phyloP scores from a whole-genome alignment of 1,140 invertebrate genomes.

The Proctacanthus coquilletti region DNA sequence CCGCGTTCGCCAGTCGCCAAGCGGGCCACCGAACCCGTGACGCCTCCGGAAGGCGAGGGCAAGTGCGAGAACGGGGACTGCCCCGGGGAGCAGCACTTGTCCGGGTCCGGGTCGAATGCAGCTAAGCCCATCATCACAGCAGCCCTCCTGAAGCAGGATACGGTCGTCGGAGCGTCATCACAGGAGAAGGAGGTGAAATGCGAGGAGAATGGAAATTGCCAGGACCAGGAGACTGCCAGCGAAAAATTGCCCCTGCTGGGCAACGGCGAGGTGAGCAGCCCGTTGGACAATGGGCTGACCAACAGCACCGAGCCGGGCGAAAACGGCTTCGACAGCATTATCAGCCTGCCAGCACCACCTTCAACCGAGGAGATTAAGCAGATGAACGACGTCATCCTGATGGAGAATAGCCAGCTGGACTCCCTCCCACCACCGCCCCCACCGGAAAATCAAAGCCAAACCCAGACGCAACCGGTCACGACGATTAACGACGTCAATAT shows the following conservation, averaged over 20 bases:
- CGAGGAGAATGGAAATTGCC: conserved; percentile 2
- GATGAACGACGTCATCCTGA: conserved; percentile 18
- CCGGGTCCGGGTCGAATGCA: too few relatives aligned
- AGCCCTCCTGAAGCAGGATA: conserved; percentile 45
- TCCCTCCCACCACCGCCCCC: conserved; percentile 27
- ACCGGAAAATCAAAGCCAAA: conserved; percentile 9
- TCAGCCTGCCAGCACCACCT: conserved; percentile 26
- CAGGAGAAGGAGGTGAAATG: background rate
- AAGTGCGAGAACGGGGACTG: too few relatives aligned
- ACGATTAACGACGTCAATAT: too few relatives aligned
- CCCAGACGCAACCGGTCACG: too few relatives aligned
- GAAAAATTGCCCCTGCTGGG: background rate
- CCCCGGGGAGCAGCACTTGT: too few relatives aligned
- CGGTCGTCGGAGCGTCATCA: conserved; percentile 6
- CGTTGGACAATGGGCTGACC: background rate
- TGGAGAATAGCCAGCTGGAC: conserved; percentile 25
- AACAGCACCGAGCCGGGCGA: conserved; percentile 6
- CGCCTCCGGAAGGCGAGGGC: too few relatives aligned
- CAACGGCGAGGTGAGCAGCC: background rate
- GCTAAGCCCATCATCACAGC: conserved; percentile 48
- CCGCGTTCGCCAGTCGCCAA: conserved; percentile 13
- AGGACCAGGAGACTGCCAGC: background rate
- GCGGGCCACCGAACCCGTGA: background rate
- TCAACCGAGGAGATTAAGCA: conserved; percentile 26
- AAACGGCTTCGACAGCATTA: conserved; percentile 23